Evolutionary conservation across 2,113 vertebrate species (phyloP).

Genomic region (Orycteropus afer): DNA sequence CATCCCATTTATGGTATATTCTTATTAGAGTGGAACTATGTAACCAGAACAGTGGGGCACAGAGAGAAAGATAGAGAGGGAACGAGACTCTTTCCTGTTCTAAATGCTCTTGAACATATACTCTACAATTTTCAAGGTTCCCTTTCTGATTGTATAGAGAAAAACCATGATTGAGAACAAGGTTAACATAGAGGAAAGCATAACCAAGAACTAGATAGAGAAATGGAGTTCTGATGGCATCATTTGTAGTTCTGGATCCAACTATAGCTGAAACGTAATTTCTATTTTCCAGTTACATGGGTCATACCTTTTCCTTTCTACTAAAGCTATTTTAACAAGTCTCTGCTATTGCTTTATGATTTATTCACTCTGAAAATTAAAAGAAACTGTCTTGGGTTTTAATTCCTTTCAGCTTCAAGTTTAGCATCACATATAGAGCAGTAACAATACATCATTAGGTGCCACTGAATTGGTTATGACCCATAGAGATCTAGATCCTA

Average conservation of each 20-base stretch:
- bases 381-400: background rate
- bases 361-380: constrained; percentile 19
- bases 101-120: background rate
- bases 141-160: background rate
- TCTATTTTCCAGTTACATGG: constrained; percentile 16
- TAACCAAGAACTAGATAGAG: background rate
- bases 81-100: background rate
- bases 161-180: background rate
- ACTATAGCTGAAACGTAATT: constrained; percentile 22
- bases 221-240: background rate
- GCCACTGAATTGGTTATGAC: too few species aligned
- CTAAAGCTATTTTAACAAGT: background rate
- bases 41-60: too few species aligned
- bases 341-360: constrained; percentile 3
- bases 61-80: background rate
- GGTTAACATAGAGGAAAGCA: background rate
- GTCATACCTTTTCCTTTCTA: background rate
- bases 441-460: too few species aligned
- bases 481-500: too few species aligned
- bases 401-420: background rate
- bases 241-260: background rate
- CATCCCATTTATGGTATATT: too few species aligned
- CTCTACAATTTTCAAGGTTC: background rate
- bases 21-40: too few species aligned
- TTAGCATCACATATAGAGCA: background rate